phyloP scores from a whole-genome alignment of 2,113 vertebrate genomes.

The Todiramphus chloris region DNA sequence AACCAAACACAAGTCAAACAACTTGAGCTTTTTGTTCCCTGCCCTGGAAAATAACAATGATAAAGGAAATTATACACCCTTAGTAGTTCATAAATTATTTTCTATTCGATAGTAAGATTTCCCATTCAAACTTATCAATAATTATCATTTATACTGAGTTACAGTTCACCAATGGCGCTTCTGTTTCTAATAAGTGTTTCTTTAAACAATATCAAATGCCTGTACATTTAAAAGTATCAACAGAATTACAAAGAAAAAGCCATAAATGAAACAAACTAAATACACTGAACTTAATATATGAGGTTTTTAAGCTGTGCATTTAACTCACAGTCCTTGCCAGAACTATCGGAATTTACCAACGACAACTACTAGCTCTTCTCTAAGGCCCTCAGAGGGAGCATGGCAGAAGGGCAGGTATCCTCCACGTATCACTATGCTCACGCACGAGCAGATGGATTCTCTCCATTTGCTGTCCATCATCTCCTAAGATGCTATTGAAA shows the following conservation, averaged over 20 bases:
- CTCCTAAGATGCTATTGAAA: not conserved
- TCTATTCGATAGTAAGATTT: not conserved
- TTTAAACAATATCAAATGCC: not conserved
- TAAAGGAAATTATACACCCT: not conserved
- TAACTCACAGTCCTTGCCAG: not conserved
- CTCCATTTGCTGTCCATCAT: not conserved
- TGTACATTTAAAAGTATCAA: not conserved
- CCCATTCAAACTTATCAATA: not conserved
- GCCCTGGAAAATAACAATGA: not conserved
- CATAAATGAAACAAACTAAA: not conserved
- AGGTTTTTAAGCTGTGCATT: not conserved
- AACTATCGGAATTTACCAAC: not conserved
- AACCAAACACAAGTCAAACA: not conserved
- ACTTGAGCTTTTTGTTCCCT: not conserved
- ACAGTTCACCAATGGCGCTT: not conserved
- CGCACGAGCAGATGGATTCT: not conserved
- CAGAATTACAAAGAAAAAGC: not conserved
- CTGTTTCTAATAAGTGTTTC: not conserved
- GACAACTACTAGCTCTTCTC: not conserved
- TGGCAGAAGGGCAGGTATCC: accelerated
- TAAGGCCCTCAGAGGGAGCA: not conserved
- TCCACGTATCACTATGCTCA: accelerated
- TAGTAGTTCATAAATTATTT: not conserved
- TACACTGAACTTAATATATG: accelerated
- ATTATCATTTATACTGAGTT: not conserved